phyloP scores from a whole-genome alignment of 2,888 invertebrate species.

The Operophtera brumata region DNA sequence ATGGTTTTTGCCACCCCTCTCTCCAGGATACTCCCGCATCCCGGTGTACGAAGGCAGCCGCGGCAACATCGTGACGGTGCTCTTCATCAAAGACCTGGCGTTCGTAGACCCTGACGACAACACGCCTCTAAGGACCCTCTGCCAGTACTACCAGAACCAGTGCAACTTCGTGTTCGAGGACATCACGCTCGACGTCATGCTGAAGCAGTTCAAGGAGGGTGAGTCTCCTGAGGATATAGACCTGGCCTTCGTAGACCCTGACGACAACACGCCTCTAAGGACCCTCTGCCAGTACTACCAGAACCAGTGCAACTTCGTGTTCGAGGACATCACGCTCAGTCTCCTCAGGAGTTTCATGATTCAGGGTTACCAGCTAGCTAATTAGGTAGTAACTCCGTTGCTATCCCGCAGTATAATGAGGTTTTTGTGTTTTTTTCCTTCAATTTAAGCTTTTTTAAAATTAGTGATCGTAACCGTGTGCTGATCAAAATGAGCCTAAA shows the following conservation, averaged over 20 bases:
- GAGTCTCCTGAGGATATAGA: no score
- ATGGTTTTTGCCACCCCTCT: no score
- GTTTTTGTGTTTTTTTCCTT: no score
- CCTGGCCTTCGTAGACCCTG: slow-evolving; percentile 98
- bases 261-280: slow-evolving; percentile 96
- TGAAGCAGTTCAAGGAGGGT: slow-evolving; percentile 99
- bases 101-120: slow-evolving; percentile 99
- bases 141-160: slow-evolving; percentile 97
- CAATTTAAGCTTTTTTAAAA: no score
- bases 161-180: slow-evolving; percentile 98
- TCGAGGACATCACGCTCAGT: slow-evolving; percentile 93
- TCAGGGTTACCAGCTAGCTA: no score
- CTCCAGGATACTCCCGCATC: slow-evolving; percentile 93
- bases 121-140: slow-evolving; percentile 94
- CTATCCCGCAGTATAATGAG: no score
- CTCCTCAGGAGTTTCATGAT: no score
- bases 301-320: slow-evolving; percentile 97
- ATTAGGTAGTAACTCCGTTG: no score
- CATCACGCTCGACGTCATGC: slow-evolving; percentile 95
- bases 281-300: slow-evolving; percentile 98
- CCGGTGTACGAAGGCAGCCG: slow-evolving; percentile 94
- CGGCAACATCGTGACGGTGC: slow-evolving; percentile 93
- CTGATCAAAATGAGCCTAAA: no score
- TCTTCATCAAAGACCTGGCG: slow-evolving; percentile 99
- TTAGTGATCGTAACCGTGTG: no score